phyloP scores from a whole-genome alignment of 2,113 vertebrate genomes.

The Corvus moneduloides region DNA sequence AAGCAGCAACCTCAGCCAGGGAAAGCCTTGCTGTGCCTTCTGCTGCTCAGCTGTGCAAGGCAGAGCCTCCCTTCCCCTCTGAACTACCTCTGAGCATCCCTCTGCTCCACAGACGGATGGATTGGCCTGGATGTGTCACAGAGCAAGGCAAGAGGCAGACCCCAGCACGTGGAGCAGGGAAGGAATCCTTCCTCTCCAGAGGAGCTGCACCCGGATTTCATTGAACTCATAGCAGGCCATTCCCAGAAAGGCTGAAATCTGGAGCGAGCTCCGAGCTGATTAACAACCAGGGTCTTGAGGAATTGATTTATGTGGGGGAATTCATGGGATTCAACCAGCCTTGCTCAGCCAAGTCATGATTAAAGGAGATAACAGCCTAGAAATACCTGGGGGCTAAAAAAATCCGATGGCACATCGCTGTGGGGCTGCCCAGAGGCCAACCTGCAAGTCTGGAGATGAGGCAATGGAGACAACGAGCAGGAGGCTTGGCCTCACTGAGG shows the following conservation, averaged over 20 bases:
- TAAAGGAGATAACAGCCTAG: not conserved
- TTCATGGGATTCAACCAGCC: not conserved
- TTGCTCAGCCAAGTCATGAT: not conserved
- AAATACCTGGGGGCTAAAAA: not conserved
- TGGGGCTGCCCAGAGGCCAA: not conserved
- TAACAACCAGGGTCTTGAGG: not conserved
- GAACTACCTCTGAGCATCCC: not conserved
- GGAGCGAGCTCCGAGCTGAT: not conserved
- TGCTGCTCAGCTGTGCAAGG: not conserved
- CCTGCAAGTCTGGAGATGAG: not conserved
- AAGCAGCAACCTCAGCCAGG: not conserved
- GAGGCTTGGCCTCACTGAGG: not conserved
- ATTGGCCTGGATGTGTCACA: not conserved
- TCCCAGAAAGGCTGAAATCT: not conserved
- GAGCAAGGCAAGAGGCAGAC: not conserved
- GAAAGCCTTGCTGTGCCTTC: not conserved
- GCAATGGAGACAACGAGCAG: not conserved
- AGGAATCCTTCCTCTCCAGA: not conserved
- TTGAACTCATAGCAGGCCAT: not conserved
- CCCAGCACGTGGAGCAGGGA: fast-evolving
- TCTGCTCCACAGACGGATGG: not conserved
- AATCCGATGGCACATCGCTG: not conserved
- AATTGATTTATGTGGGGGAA: not conserved
- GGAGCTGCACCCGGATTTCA: not conserved
- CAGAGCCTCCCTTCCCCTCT: not conserved